Conservation (phyloP, 2,113 vertebrate genomes). For the Charadrius vociferus region DNA sequence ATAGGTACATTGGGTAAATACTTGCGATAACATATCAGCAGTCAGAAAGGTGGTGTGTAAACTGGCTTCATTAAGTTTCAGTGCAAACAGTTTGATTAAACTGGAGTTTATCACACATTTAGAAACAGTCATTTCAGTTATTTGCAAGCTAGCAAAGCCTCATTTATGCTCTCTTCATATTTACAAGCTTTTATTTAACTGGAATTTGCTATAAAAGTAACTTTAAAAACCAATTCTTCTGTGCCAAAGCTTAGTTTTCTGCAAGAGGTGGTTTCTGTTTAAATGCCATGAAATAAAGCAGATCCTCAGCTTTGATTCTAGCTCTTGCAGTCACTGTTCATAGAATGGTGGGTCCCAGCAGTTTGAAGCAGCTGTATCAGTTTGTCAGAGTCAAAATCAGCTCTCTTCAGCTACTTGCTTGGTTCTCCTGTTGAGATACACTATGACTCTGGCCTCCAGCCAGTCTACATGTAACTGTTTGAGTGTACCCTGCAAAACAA, state of each 20-base stretch:
- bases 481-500: background rate
- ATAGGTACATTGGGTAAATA: background rate
- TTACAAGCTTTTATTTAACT: background rate
- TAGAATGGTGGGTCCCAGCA: background rate
- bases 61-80: slow-evolving; percentile 4
- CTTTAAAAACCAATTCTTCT: background rate
- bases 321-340: background rate
- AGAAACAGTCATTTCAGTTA: background rate
- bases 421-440: background rate
- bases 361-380: background rate
- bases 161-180: background rate
- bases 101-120: background rate
- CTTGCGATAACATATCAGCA: background rate
- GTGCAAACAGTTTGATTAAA: slow-evolving; percentile 11
- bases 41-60: background rate
- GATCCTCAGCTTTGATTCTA: background rate
- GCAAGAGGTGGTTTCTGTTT: background rate
- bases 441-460: background rate
- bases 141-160: background rate
- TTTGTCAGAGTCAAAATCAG: background rate
- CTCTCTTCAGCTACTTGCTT: background rate
- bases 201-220: background rate
- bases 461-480: background rate
- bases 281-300: background rate
- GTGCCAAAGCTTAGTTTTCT: background rate